These are phyloP conservation scores for Coregonus clupeaformis DNA, from an alignment of 2,113 vertebrate genomes.

Conservation along the genomic window DNA sequence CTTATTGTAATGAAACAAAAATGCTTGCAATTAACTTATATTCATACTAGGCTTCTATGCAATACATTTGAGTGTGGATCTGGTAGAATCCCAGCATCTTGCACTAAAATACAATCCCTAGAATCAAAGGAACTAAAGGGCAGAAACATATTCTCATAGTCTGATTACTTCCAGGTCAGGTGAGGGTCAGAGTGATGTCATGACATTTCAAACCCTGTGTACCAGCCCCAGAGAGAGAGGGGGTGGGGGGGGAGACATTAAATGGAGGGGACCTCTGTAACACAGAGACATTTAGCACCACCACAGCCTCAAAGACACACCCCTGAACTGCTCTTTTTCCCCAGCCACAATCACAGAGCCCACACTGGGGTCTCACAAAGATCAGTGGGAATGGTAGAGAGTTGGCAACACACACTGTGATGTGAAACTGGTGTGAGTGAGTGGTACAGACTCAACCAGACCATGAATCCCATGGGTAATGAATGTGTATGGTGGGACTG, in stretches of 20 bases:
- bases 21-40: too few relatives aligned
- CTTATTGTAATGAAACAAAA: neutral
- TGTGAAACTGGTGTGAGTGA: constrained; percentile 20
- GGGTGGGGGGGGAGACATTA: too few relatives aligned
- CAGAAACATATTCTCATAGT: constrained; percentile 43
- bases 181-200: constrained; percentile 68
- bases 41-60: too few relatives aligned
- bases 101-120: neutral
- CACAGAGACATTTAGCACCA: constrained; percentile 19
- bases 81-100: neutral
- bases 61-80: neutral
- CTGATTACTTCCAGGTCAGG: constrained; percentile 66
- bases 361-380: constrained; percentile 23
- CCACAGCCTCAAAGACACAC: constrained; percentile 19
- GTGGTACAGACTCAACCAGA: constrained; percentile 51
- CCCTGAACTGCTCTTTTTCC: constrained; percentile 36
- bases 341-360: constrained; percentile 38
- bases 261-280: constrained; percentile 12
- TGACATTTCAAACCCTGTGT: constrained; percentile 42
- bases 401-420: neutral
- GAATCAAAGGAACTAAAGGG: constrained; percentile 53
- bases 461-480: constrained; percentile 67
- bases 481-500: constrained; percentile 64
- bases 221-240: too few relatives aligned
- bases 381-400: constrained; percentile 35